Base-by-base conservation (phyloP, 1,140 invertebrate species). In the Lycorma delicatula region DNA sequence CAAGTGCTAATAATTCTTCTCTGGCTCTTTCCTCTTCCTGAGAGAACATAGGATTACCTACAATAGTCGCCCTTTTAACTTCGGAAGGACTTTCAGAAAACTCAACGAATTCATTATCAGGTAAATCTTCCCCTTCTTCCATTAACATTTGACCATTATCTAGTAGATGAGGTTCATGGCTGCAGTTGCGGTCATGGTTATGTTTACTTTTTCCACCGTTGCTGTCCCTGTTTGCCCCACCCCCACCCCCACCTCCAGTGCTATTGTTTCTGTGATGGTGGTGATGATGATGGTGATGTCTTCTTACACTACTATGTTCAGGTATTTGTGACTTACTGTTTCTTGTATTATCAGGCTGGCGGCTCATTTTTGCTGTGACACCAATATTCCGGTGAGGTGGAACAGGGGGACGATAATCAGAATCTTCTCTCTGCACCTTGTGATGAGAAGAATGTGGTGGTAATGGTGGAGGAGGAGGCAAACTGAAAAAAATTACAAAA, bases 21-120 rank as follows among this genome's bases (percentile, higher is more conserved):
- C 65, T 68, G 6, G 34, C 52, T 56, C 64, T 62, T 62, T 66
- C 67, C 26, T 70, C 65, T 49, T 67, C 74, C 34, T 31, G 41
- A 59, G 81, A 83, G 73, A 84, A 91, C 86, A 91, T 90, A 3
- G 89, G 88, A 73, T 91, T 92, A 53, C 87, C 89, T 13, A 92
- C 85, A 63, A 92, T 86, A 28, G 87, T 90, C 23, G 88, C 86
- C 60, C 85, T 79, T 71, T 89, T 88, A 41, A 89, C 81, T 71
- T 86, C 85, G 79, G 68, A 38, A 27, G 27, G 25, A 46, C 29
- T 59, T 28, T 6, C 26, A 22, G 29, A 54, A 55, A 61, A 58
- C 53, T 54, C 28, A n/a, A 51, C 52, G 34, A 65, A 68, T 23
- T 70, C 63, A 11, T 66, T 60, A 54, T 58, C 31, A 27, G 34